Conservation (phyloP, 2,888 invertebrate species). For the Mylabris sibirica region DNA sequence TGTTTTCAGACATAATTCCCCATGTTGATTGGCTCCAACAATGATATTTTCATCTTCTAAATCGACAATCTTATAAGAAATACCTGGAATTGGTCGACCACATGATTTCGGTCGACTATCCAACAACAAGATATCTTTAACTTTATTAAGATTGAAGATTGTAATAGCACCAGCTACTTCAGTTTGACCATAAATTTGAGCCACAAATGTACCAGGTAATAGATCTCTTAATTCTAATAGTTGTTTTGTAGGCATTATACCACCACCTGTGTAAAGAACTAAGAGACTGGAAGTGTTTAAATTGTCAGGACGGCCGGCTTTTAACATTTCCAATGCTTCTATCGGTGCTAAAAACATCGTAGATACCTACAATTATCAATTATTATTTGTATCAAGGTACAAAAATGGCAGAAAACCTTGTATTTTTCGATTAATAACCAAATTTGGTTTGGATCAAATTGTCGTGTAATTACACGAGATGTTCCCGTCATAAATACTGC, state of each 20-base stretch:
- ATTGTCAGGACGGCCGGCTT: conserved; percentile 51
- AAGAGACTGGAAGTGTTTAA: conserved; percentile 51
- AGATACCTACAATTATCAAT: conserved; percentile 29
- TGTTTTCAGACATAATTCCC: conserved; percentile 65
- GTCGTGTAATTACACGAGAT: conserved; percentile 44
- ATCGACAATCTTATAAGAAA: conserved; percentile 51
- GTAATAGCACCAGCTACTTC: conserved; percentile 53
- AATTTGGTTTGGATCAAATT: conserved; percentile 41
- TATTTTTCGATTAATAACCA: conserved; percentile 51
- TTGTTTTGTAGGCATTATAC: conserved; percentile 45
- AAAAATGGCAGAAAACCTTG: conserved; percentile 42
- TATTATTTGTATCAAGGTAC: too few relatives aligned
- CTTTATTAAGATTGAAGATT: conserved; percentile 45
- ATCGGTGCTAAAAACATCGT: conserved; percentile 46
- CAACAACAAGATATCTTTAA: conserved; percentile 46
- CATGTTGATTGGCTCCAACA: conserved; percentile 59
- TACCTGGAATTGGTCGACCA: conserved; percentile 48
- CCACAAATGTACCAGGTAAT: conserved; percentile 53
- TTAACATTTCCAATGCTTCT: conserved; percentile 47
- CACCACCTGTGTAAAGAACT: conserved; percentile 49
- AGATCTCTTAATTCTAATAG: conserved; percentile 49
- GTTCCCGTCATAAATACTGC: conserved; percentile 44
- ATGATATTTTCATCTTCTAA: conserved; percentile 46
- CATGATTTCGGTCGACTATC: conserved; percentile 49
- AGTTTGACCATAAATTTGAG: conserved; percentile 54